These are phyloP conservation scores for Rapana venosa DNA, from an alignment of 2,888 invertebrate species.

Conservation along the genomic window DNA sequence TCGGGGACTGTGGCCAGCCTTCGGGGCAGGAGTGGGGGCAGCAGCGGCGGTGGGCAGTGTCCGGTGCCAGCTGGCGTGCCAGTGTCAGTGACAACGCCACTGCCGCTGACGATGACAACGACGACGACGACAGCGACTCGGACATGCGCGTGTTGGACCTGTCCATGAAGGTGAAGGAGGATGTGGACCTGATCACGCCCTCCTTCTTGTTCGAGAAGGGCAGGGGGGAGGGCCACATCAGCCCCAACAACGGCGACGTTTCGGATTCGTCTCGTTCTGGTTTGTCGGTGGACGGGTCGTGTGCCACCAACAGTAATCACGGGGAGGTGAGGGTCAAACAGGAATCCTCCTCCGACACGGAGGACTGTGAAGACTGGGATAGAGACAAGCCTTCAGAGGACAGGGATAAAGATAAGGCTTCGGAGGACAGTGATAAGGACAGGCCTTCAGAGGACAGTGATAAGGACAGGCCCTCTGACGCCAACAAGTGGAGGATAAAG, in stretches of 20 bases:
- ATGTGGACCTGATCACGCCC: background rate
- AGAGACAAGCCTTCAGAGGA: no score
- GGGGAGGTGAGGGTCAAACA: background rate
- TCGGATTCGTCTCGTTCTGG: background rate
- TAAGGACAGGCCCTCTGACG: background rate
- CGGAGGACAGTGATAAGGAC: no score
- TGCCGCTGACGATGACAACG: background rate
- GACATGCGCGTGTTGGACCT: background rate
- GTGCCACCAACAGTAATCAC: no score
- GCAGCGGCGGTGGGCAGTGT: background rate
- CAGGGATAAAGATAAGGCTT: no score
- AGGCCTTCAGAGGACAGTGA: no score
- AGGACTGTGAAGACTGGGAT: no score
- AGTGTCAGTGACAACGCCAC: no score
- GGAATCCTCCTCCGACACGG: background rate
- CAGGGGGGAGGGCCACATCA: no score
- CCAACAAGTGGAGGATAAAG: background rate
- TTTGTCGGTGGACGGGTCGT: background rate
- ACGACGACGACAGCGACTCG: background rate
- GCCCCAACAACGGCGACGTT: no score
- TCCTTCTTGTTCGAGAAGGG: background rate
- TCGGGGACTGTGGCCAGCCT: background rate
- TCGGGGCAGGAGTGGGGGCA: background rate
- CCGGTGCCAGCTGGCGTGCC: no score
- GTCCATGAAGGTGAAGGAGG: background rate